Conservation (phyloP, 2,797 vertebrate genomes). For the Sebastolobus alascanus region DNA sequence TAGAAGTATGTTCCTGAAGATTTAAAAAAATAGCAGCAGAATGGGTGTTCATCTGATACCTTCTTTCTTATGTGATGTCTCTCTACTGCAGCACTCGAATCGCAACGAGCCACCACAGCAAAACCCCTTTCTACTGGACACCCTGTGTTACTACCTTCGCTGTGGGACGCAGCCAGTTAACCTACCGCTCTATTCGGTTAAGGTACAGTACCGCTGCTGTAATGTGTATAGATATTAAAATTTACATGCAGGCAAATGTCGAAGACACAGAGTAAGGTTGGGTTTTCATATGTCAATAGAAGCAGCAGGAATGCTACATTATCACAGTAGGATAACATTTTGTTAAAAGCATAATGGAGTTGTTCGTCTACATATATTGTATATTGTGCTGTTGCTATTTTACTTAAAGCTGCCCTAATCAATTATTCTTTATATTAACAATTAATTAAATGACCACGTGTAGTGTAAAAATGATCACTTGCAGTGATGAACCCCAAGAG, state of each 20-base stretch:
- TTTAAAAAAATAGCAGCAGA: neutral
- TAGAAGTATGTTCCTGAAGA: too few relatives aligned
- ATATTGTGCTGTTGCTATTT: too few relatives aligned
- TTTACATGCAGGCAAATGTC: neutral
- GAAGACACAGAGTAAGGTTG: neutral
- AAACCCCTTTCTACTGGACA: slow-evolving; percentile 88
- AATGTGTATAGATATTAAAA: neutral
- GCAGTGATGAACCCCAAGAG: too few relatives aligned
- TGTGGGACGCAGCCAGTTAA: slow-evolving; percentile 87
- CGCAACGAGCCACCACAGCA: slow-evolving; percentile 70
- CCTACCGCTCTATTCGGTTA: slow-evolving; percentile 88
- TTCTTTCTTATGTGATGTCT: neutral
- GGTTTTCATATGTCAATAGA: neutral
- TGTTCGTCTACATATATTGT: too few relatives aligned
- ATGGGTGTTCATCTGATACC: neutral
- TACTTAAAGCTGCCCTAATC: too few relatives aligned
- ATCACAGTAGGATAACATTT: neutral
- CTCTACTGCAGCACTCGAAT: slow-evolving; percentile 73
- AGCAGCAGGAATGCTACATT: neutral
- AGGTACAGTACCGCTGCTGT: slow-evolving; percentile 74
- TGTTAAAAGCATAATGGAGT: neutral
- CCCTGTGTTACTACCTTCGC: slow-evolving; percentile 89
- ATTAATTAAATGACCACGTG: too few relatives aligned
- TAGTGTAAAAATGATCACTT: too few relatives aligned
- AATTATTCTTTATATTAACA: too few relatives aligned